Base-by-base conservation (phyloP, 2,113 vertebrate genomes). In the Solenodon paradoxus region DNA sequence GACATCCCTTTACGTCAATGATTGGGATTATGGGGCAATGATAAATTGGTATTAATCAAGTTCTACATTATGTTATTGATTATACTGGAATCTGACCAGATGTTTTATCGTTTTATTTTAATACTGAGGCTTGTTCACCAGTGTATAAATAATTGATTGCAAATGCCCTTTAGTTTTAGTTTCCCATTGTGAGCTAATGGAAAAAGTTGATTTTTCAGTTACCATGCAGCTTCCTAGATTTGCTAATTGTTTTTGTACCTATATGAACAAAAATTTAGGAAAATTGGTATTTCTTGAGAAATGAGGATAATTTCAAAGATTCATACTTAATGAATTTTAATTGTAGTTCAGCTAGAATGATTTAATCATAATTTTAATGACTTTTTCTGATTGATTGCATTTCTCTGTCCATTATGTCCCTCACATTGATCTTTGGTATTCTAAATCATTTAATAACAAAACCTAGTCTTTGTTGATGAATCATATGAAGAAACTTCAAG, bases 301-400 rank as follows among this genome's bases (percentile, higher is more conserved):
- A 47, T 63, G 24, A 82, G 26, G 78, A 2, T 45, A 12, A 88
- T 92, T 90, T 94, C 72, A 57, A 89, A 80, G 61, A 72, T 66
- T 72, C 17, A 93, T 78, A 51, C n/a, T 57, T 87, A 51, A 42
- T 68, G 49, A 78, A 5, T 96, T 94, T 88, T 87, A 95, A 57
- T 63, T 72, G 8, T 13, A 88, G 5, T 90, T 88, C 78, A 85
- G 66, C 26, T 64, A 38, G 79, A 74, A 69, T 64, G 68, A 74
- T 72, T 81, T 88, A 81, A 84, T 49, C 4, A 3, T 74, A 86
- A 53, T 68, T 32, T 71, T 63, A 93, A 61, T 53, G 19, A 15
- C 55, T 80, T 92, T 71, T 90, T n/a, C n/a, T n/a, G n/a, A 35
- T 11, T 57, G 47, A 64, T 63, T 96, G 8, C 26, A 32, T 92